phyloP scores from a whole-genome alignment of 2,113 vertebrate genomes.

The Mystacornis crossleyi region DNA sequence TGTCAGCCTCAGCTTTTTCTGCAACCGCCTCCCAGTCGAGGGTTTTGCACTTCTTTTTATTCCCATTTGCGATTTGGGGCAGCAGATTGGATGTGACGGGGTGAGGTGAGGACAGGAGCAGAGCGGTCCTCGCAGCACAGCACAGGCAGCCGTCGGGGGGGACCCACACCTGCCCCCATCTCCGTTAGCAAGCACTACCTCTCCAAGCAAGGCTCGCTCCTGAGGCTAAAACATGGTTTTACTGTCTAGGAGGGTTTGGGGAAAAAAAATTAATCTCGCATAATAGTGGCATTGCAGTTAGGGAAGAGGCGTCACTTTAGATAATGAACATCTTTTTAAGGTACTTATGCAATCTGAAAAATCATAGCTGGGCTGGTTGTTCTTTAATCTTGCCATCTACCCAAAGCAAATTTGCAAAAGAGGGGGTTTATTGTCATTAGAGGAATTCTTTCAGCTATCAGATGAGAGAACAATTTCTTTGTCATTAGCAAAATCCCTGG shows the following conservation, averaged over 20 bases:
- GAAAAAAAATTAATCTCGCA: background rate
- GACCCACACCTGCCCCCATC: background rate
- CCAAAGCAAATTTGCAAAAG: slow-evolving; percentile 21
- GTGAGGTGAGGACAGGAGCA: slow-evolving; percentile 59
- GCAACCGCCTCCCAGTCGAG: background rate
- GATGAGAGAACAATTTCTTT: slow-evolving; percentile 43
- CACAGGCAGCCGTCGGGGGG: background rate
- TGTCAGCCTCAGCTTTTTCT: background rate
- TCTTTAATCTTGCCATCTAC: slow-evolving; percentile 38
- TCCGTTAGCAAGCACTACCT: background rate
- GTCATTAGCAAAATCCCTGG: slow-evolving; percentile 48
- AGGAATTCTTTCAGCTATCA: slow-evolving; percentile 37
- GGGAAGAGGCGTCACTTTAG: slow-evolving; percentile 21
- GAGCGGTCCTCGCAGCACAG: background rate
- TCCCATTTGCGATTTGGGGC: slow-evolving; percentile 1
- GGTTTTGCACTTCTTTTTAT: slow-evolving; percentile 7
- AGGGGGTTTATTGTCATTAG: slow-evolving; percentile 19
- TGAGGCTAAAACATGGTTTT: background rate
- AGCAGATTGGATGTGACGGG: slow-evolving; percentile 32
- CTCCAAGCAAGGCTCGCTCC: background rate
- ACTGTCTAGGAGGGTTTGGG: background rate
- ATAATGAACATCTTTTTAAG: slow-evolving; percentile 35
- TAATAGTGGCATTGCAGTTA: slow-evolving; percentile 10
- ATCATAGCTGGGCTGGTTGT: slow-evolving; percentile 7
- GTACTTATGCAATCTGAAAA: slow-evolving; percentile 33